These are phyloP conservation scores for Belonocnema kinseyi DNA, from an alignment of 1,140 invertebrate genomes.

Conservation along the genomic window DNA sequence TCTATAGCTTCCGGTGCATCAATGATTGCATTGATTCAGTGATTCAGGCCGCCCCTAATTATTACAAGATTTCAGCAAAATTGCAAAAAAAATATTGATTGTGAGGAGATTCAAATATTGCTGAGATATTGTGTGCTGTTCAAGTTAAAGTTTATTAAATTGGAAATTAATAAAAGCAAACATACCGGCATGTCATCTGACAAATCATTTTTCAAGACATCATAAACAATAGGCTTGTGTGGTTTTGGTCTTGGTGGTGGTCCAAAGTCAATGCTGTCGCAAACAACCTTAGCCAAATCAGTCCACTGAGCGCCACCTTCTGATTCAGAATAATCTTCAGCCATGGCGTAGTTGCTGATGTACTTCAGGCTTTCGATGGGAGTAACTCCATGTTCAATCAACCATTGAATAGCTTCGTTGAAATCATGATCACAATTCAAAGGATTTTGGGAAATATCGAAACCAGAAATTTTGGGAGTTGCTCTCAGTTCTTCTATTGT, in stretches of 20 bases:
- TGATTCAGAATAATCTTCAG: constrained; percentile 48
- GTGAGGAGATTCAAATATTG: too few species aligned
- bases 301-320: constrained; percentile 64
- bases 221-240: constrained; percentile 2
- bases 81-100: too few species aligned
- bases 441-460: constrained; percentile 72
- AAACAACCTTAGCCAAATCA: constrained; percentile 66
- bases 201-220: constrained; percentile 14
- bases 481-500: constrained; percentile 70
- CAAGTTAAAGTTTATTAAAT: not conserved
- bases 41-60: too few species aligned
- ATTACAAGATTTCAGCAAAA: too few species aligned
- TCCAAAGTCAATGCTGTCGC: constrained; percentile 58
- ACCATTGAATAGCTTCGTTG: constrained; percentile 68
- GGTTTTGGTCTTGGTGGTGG: constrained; percentile 55
- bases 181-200: constrained; percentile 14
- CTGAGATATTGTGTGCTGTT: too few species aligned
- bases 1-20: too few species aligned
- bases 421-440: constrained; percentile 71
- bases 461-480: constrained; percentile 65
- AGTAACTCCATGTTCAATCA: constrained; percentile 66
- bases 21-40: too few species aligned
- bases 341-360: constrained; percentile 32
- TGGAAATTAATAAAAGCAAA: not conserved
- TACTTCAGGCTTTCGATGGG: constrained; percentile 58